These are phyloP conservation scores for Zoanthus solanderi DNA, from an alignment of 92 coral and sea anemone genomes.

Conservation along the genomic window DNA sequence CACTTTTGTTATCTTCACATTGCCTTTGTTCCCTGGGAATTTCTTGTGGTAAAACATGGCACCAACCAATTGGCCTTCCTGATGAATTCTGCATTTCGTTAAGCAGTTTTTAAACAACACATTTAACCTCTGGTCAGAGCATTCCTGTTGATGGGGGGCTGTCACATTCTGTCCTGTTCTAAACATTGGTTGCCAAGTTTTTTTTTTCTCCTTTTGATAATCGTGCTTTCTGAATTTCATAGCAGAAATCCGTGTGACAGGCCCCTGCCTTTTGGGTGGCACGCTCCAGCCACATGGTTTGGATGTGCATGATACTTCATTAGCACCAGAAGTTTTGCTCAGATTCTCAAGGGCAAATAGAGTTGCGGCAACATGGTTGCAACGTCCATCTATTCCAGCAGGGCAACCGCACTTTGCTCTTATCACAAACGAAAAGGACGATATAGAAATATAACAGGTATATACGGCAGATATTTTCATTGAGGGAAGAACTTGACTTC, in stretches of 20 bases:
- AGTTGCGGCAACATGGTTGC: slow-evolving; percentile 42
- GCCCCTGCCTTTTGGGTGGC: slow-evolving; percentile 7
- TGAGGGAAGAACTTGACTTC: not conserved
- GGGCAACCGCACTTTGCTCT: slow-evolving; percentile 36
- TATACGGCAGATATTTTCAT: slow-evolving; percentile 30
- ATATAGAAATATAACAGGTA: slow-evolving; percentile 6
- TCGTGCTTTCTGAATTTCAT: slow-evolving; percentile 33
- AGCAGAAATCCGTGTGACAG: slow-evolving; percentile 14
- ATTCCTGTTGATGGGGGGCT: slow-evolving; percentile 16
- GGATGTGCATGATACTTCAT: slow-evolving; percentile 42
- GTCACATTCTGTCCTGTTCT: slow-evolving; percentile 13
- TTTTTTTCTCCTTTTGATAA: slow-evolving; percentile 39
- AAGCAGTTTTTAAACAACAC: not conserved
- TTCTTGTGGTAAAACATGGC: slow-evolving; percentile 20
- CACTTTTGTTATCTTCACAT: no score
- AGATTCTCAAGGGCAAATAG: not conserved
- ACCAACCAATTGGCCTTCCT: slow-evolving; percentile 32
- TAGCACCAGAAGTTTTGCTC: slow-evolving; percentile 20
- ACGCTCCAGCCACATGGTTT: slow-evolving; percentile 43
- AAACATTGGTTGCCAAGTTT: slow-evolving; percentile 6
- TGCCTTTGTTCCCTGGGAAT: not conserved
- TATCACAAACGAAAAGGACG: not conserved
- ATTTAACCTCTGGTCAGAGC: slow-evolving; percentile 9
- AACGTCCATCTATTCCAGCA: slow-evolving; percentile 31
- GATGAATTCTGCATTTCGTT: slow-evolving; percentile 9